phyloP scores from a whole-genome alignment of 2,888 invertebrate genomes.

The Oeneis ivallda region DNA sequence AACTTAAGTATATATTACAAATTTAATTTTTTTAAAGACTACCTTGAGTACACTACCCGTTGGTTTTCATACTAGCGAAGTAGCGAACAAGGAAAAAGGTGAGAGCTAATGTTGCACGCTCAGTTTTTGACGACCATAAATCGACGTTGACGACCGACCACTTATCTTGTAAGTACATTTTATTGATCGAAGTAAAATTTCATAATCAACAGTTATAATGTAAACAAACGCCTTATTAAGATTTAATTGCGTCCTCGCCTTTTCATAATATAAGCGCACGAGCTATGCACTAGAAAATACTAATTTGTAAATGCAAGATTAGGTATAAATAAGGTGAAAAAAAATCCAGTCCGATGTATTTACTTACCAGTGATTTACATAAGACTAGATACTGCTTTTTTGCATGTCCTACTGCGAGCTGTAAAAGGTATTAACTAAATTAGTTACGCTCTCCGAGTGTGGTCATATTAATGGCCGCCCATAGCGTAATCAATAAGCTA shows the following conservation, averaged over 20 bases:
- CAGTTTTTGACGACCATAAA: too few relatives aligned
- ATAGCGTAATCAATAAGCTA: conserved; percentile 37
- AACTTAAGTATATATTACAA: too few relatives aligned
- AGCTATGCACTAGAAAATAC: conserved; percentile 27
- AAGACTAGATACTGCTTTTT: conserved; percentile 40
- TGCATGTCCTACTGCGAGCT: conserved; percentile 37
- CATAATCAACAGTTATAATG: conserved; percentile 11
- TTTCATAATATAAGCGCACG: conserved; percentile 20
- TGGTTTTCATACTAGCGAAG: too few relatives aligned
- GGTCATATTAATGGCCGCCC: conserved; percentile 35
- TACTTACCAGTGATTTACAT: conserved; percentile 42
- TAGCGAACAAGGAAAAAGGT: too few relatives aligned
- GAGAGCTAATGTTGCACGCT: too few relatives aligned
- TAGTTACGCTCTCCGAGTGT: conserved; percentile 39
- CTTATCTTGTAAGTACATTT: background rate
- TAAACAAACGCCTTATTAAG: conserved; percentile 14
- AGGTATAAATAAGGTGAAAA: conserved; percentile 33
- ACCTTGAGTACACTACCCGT: too few relatives aligned
- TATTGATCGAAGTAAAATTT: background rate
- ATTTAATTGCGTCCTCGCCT: conserved; percentile 22
- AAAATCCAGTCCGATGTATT: conserved; percentile 36
- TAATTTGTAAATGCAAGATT: conserved; percentile 31
- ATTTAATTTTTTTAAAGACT: too few relatives aligned
- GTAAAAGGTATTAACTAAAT: conserved; percentile 38
- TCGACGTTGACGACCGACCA: too few relatives aligned